Evolutionary conservation across 2,888 invertebrate genomes (phyloP).

Genomic region (Uropetala carovei): DNA sequence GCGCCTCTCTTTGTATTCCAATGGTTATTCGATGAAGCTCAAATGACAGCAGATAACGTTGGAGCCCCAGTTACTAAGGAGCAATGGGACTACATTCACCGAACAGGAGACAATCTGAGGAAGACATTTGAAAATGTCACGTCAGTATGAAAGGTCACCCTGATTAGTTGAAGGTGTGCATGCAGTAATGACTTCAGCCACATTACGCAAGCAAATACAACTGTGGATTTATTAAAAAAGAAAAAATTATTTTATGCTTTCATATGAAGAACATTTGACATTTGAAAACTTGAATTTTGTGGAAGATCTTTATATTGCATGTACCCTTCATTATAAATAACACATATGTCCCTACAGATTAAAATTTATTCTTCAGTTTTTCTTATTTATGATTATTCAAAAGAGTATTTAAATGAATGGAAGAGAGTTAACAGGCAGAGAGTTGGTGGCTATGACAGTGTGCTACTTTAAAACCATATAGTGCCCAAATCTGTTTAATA

Average conservation of each 20-base stretch:
- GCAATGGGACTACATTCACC: conserved; percentile 96
- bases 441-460: too few species aligned
- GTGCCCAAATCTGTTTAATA: too few species aligned
- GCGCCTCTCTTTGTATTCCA: conserved; percentile 96
- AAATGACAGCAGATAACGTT: conserved; percentile 94
- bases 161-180: conserved; percentile 43
- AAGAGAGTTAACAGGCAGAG: too few species aligned
- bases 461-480: too few species aligned
- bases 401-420: too few species aligned
- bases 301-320: too few species aligned
- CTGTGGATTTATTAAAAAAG: conserved; percentile 51
- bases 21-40: conserved; percentile 96
- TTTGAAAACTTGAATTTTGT: too few species aligned
- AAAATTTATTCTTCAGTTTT: too few species aligned
- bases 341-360: too few species aligned
- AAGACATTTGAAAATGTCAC: conserved; percentile 89
- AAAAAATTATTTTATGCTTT: conserved; percentile 30
- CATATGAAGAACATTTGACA: too few species aligned
- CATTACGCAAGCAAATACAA: background rate
- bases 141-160: conserved; percentile 72
- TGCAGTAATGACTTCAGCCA: conserved; percentile 44
- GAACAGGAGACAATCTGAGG: conserved; percentile 90
- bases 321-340: too few species aligned
- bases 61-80: conserved; percentile 91
- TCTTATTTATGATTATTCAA: too few species aligned